Evolutionary conservation across 2,113 vertebrate genomes (phyloP), one percentile per base, ranked within the genome.

Genomic region (Barbus barbus): DNA sequence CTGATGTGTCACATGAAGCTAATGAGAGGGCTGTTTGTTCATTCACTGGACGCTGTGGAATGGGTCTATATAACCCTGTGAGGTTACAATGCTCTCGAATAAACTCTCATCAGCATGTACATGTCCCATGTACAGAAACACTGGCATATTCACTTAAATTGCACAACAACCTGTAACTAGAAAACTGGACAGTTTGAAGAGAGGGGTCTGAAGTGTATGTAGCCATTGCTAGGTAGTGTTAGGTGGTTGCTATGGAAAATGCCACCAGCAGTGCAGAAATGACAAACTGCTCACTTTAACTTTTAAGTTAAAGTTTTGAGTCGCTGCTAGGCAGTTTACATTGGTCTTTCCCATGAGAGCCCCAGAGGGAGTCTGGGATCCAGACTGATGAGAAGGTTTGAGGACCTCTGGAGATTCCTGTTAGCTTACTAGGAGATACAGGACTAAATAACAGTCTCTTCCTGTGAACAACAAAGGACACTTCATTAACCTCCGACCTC

Each of bases 401-500:
- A 84, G 7, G 81, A 83, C 20, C 16, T 51, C 41, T 75, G 53
- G 58, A 48, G 26, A 78, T 76, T 77, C 22, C 38, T 61, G 36
- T 26, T 20, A 33, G 78, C 11, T 67, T 80, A 79, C 48, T 71
- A 69, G 36, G 24, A 78, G 38, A 46, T 61, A 85, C 26, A 33
- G 46, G 56, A 61, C 65, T 79, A 28, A 78, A 73, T 84, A 81
- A 78, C 60, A 60, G 65, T 48, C 44, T 38, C 67, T 81, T 74
- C 82, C 69, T 67, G 28, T 71, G 67, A 36, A 61, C 58, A 80
- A 85, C 53, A 80, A 63, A 74, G 73, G 80, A 82, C 78, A 82
- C 78, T 83, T 36, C 82, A 85, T 89, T 86, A 86, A 83, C 87
- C 85, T 83, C 82, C 83, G 72, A 87, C 88, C 75, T 33, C 73